Evolutionary conservation across 2,113 vertebrate species (phyloP).

Genomic region (Lipotes vexillifer): DNA sequence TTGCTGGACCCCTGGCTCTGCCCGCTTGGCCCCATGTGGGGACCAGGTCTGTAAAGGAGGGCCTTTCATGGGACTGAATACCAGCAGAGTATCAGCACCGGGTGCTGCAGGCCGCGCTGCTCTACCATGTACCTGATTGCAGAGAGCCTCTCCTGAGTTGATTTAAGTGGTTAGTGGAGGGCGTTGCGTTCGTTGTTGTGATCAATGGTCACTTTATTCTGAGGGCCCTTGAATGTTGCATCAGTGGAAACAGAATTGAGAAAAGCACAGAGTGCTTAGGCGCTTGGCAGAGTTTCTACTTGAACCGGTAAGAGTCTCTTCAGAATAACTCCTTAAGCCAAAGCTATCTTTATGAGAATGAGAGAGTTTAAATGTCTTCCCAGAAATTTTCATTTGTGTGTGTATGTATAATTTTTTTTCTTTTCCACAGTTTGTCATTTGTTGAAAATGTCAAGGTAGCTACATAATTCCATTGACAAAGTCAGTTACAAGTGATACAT

Average conservation of each 20-base stretch:
- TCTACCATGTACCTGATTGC: not conserved
- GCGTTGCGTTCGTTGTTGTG: not conserved
- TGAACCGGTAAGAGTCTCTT: slow-evolving; percentile 28
- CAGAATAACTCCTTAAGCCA: slow-evolving; percentile 4
- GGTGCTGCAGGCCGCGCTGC: not conserved
- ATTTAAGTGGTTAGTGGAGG: not conserved
- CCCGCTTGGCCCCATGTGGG: not conserved
- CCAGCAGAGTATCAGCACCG: not conserved
- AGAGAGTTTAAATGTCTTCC: not conserved
- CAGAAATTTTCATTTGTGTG: not conserved
- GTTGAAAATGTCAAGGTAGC: slow-evolving; percentile 42
- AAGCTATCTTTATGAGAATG: slow-evolving; percentile 6
- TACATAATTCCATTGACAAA: slow-evolving; percentile 58
- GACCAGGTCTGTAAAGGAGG: not conserved
- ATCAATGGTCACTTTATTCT: slow-evolving; percentile 24
- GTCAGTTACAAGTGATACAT: slow-evolving; percentile 26
- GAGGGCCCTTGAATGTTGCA: slow-evolving; percentile 18
- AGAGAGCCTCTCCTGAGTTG: not conserved
- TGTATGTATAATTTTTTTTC: not conserved
- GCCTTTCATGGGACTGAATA: not conserved
- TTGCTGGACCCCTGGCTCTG: not conserved
- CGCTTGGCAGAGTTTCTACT: slow-evolving; percentile 47
- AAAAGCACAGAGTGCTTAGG: slow-evolving; percentile 16
- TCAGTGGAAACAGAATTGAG: slow-evolving; percentile 2
- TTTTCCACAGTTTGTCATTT: not conserved